Evolutionary conservation across 2,888 invertebrate genomes (phyloP).

Genomic region (Synanthedon vespiformis): DNA sequence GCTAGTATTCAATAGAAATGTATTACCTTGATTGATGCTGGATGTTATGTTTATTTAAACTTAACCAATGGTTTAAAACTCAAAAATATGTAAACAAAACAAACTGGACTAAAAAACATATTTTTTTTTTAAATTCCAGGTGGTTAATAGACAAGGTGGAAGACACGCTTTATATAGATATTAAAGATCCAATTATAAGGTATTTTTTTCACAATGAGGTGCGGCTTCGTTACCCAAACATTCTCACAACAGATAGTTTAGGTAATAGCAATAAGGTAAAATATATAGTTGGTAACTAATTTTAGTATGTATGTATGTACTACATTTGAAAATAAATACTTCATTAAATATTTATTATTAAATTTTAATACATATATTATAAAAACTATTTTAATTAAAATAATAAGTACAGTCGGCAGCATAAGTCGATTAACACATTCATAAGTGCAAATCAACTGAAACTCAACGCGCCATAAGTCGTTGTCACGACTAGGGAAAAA

Average conservation of each 20-base stretch:
- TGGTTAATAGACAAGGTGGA: constrained; percentile 42
- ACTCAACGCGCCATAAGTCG: too few relatives aligned
- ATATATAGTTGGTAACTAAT: constrained; percentile 3
- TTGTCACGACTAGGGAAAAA: too few relatives aligned
- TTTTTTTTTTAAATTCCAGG: constrained; percentile 25
- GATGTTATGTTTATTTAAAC: too few relatives aligned
- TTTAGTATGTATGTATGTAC: too few relatives aligned
- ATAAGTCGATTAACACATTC: too few relatives aligned
- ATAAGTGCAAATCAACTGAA: too few relatives aligned
- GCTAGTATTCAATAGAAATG: too few relatives aligned
- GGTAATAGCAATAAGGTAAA: constrained; percentile 65
- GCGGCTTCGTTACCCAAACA: constrained; percentile 57
- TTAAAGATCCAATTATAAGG: constrained; percentile 53
- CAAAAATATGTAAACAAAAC: not conserved
- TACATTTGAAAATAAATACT: not conserved
- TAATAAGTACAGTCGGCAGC: too few relatives aligned
- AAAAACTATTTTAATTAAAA: too few relatives aligned
- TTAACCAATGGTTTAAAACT: too few relatives aligned
- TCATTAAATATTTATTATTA: not conserved
- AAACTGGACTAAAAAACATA: not conserved
- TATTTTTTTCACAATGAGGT: constrained; percentile 73
- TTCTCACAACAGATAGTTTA: constrained; percentile 61
- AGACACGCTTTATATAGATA: constrained; percentile 44
- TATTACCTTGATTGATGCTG: too few relatives aligned
- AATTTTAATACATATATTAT: too few relatives aligned